Base-by-base conservation (phyloP, 2,113 vertebrate genomes). In the Parus major region DNA sequence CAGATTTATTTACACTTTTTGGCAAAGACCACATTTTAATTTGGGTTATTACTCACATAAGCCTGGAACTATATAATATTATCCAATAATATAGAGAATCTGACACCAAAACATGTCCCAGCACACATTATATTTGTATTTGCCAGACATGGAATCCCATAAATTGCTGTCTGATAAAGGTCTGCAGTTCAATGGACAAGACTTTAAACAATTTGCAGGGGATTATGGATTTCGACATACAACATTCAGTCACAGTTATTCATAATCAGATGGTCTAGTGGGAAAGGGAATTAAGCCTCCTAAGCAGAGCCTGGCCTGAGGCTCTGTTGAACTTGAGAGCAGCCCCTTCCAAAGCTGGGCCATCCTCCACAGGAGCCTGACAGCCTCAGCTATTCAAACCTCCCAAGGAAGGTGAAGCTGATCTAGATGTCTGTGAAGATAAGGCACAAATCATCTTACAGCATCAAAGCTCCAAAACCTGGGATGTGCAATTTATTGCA, bases 151-250 rank as follows among this genome's bases (percentile, higher is more conserved):
- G 60, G 89, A 44, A 94, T 96, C 87, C 89, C 90, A 80, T 88
- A 96, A 92, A 95, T 92, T 91, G 86, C 84, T 85, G 91, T 93
- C 89, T 95, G 96, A 97, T 92, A 97, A 94, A 60, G 73, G 94
- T 44, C 92, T 82, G 60, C 82, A 94, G 88, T 93, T 96, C 77
- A 84, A 88, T 53, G 85, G 96, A 90, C 86, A 87, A 76, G 84
- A 96, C 83, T 95, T 97, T 71, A 81, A 96, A 85, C 71, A 96
- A 59, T 93, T 96, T 71, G 88, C 52, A 50, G 64, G 79, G 69
- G 86, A 94, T 93, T 86, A 95, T 46, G 86, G 77, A 89, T 97
- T 98, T 92, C n/a, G 25, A 82, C 93, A 97, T 82, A 60, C 55
- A 84, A 91, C 92, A 75, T 95, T 70, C 71, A 97, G 95, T 84